Percentiles rank a stretch among this genome's conserved stretches.
Conservation (phyloP, 2,888 invertebrate species). For the Germaria angustata region DNA sequence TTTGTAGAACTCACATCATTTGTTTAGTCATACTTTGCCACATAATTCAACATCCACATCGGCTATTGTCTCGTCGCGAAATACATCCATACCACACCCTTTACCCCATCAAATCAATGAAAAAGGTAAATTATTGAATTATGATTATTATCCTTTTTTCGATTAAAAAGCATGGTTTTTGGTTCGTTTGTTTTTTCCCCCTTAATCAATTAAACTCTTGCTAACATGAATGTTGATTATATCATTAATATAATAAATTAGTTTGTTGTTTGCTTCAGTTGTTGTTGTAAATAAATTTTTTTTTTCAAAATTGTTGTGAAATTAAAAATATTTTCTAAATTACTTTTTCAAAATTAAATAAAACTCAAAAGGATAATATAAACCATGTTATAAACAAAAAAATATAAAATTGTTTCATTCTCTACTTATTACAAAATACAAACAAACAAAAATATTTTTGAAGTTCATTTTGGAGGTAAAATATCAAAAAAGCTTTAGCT, state of each 20-base stretch:
- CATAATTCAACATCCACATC: conserved; percentile 69
- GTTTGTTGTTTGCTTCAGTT: neutral
- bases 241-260: neutral
- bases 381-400: no score
- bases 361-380: no score
- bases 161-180: conserved; percentile 52
- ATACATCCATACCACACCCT: conserved; percentile 81
- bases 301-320: neutral
- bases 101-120: conserved; percentile 78
- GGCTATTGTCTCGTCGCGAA: conserved; percentile 76
- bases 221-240: neutral
- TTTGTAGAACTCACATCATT: conserved; percentile 73
- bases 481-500: no score
- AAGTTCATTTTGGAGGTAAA: no score
- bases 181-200: no score
- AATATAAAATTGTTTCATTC: no score
- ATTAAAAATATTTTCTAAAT: no score
- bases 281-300: neutral
- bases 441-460: no score
- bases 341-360: no score
- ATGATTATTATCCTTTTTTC: no score
- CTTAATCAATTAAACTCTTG: neutral
- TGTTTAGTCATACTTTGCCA: conserved; percentile 76
- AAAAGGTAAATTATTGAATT: conserved; percentile 65
- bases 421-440: no score